Evolutionary conservation across 2,797 vertebrate genomes (phyloP), one percentile per base, ranked within the genome.

Genomic region (Tokudaia muenninki): DNA sequence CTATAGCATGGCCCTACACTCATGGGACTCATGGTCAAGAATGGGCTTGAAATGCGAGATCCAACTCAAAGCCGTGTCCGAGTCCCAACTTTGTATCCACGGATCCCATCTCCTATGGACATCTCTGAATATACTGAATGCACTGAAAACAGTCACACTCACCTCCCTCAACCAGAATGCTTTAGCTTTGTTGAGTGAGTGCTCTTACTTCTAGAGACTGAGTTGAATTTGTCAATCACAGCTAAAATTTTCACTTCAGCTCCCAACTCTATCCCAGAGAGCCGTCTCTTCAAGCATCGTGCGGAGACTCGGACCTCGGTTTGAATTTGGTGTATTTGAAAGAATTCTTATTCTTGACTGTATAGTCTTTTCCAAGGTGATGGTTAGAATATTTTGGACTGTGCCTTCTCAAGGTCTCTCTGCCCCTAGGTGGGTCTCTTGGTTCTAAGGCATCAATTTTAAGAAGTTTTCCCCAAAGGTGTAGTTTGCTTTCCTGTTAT

Each of bases 221-320:
- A 79, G 70, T 96, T 94, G 87, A 67, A 52, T 95, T 83, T 96
- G 92, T 96, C 93, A 77, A 4, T 1, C 65, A 78, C 31, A 93
- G 93, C 55, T 52, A 75, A 63, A 91, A 8, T 86, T 82, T 63
- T 47, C 61, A 72, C 90, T 41, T 70, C 26, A 22, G 90, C 59
- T 87, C 84, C 22, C 63, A n/a, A 65, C 80, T 75, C 63, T 12
- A 44, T 82, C 59, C 72, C 37, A 12, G 55, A 31, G 65, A n/a
- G 41, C 92, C 26, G 4, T 13, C 29, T 89, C 77, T 74, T 90
- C 79, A 67, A 55, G 79, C 29, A 6, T 80, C 87, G 92, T 16
- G 3, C 65, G 0, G 0, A 44, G 5, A 50, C 79, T 97, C 93
- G 80, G 84, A 83, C 93, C 75, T 77, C 84, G 83, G 93, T 97